Evolutionary conservation across 2,113 vertebrate genomes (phyloP).

Genomic region (Carollia perspicillata): DNA sequence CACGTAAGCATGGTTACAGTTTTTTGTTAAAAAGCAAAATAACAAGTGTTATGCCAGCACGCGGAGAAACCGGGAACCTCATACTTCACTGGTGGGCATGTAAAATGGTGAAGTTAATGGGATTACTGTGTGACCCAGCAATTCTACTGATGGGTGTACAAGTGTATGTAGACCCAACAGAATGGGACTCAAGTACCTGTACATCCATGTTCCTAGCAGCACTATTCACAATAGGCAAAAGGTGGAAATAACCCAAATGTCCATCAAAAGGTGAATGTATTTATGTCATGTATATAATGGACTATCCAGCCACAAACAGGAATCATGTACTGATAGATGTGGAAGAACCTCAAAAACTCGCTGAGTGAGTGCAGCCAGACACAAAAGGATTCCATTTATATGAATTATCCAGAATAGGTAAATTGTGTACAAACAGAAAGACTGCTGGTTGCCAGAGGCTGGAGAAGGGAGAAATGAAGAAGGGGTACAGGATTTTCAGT

Average conservation of each 20-base stretch:
- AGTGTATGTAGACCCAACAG: neutral
- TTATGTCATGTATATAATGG: neutral
- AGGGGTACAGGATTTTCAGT: neutral
- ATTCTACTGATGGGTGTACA: neutral
- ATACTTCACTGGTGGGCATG: neutral
- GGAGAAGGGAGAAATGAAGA: neutral
- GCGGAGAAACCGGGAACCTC: neutral
- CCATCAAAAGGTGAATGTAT: neutral
- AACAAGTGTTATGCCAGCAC: neutral
- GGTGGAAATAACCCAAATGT: neutral
- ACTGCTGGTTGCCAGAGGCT: neutral
- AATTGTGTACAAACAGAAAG: neutral
- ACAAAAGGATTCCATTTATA: neutral
- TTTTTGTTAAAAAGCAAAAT: neutral
- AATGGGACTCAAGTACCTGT: neutral
- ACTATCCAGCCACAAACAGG: neutral
- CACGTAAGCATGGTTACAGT: neutral
- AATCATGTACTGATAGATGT: neutral
- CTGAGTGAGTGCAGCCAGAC: neutral
- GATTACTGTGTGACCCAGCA: neutral
- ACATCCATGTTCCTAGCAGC: neutral
- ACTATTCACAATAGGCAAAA: neutral
- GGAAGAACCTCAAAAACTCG: neutral
- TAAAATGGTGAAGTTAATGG: neutral
- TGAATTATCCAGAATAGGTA: neutral